Conservation (phyloP, 2,797 vertebrate genomes). For the Gambusia yucatana region DNA sequence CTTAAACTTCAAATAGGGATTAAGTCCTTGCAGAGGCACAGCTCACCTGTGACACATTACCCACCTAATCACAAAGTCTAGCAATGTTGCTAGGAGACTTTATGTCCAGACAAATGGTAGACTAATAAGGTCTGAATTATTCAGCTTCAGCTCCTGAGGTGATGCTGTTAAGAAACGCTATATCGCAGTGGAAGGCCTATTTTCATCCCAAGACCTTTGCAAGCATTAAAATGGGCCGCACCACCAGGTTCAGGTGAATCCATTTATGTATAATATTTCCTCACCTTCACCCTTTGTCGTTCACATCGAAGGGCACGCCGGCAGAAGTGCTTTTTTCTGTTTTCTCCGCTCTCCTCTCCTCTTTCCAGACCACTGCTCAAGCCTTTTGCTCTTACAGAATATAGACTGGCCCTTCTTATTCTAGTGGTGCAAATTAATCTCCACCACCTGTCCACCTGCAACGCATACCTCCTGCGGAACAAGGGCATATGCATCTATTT, state of each 20-base stretch:
- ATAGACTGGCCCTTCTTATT: constrained; percentile 35
- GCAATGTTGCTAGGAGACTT: constrained; percentile 64
- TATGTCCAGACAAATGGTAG: constrained; percentile 59
- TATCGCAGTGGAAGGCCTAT: constrained; percentile 42
- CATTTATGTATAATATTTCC: constrained; percentile 57
- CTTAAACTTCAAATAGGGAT: neutral
- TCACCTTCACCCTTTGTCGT: constrained; percentile 52
- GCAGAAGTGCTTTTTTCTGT: constrained; percentile 30
- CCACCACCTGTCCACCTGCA: constrained; percentile 58
- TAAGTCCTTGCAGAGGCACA: constrained; percentile 11
- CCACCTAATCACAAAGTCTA: constrained; percentile 41
- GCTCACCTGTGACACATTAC: constrained; percentile 32
- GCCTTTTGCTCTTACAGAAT: constrained; percentile 21
- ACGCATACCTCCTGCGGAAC: constrained; percentile 36
- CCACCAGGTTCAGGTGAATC: constrained; percentile 50
- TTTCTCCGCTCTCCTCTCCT: constrained; percentile 20
- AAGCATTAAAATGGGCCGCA: constrained; percentile 43
- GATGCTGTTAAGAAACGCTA: constrained; percentile 66
- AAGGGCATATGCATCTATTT: constrained; percentile 65
- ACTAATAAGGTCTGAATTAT: constrained; percentile 71
- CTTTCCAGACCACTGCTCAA: constrained; percentile 35
- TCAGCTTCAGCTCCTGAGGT: constrained; percentile 57
- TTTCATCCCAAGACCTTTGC: constrained; percentile 60
- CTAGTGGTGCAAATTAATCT: constrained; percentile 63
- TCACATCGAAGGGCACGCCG: constrained; percentile 46